These are phyloP conservation scores for Rynchops niger DNA, from an alignment of 2,113 vertebrate species.

Conservation along the genomic window DNA sequence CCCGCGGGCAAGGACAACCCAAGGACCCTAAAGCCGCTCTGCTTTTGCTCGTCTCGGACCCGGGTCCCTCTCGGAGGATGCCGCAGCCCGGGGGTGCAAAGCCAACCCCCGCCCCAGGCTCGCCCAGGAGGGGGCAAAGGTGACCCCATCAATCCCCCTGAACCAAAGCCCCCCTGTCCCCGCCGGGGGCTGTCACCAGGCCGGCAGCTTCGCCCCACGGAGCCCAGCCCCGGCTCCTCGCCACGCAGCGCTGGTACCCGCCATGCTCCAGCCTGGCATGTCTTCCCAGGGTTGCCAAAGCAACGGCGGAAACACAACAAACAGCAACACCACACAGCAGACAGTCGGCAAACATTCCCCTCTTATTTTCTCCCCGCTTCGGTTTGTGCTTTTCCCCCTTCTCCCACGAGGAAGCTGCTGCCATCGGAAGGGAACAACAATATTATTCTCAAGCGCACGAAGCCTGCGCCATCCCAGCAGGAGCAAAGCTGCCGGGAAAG, in stretches of 20 bases:
- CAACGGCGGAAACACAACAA: constrained; percentile 64
- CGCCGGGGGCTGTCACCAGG: rapidly evolving
- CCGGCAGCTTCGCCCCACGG: rapidly evolving
- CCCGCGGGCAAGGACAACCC: rapidly evolving
- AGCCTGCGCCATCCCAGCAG: neutral
- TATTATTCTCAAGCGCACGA: rapidly evolving
- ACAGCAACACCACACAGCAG: constrained; percentile 35
- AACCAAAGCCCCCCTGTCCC: neutral
- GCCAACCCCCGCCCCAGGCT: rapidly evolving
- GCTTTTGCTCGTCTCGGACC: rapidly evolving
- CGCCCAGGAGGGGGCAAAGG: rapidly evolving
- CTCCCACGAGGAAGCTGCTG: constrained; percentile 56
- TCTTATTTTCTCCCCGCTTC: constrained; percentile 27
- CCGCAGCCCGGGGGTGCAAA: rapidly evolving
- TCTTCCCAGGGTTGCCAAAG: neutral
- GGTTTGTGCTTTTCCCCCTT: constrained; percentile 50
- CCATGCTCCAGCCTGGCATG: constrained; percentile 16
- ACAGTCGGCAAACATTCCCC: constrained; percentile 67
- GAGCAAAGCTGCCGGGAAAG: neutral
- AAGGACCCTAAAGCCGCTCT: rapidly evolving
- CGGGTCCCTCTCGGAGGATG: rapidly evolving
- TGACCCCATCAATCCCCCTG: rapidly evolving
- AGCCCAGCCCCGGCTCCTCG: neutral
- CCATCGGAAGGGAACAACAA: neutral
- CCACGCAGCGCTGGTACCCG: neutral